Evolutionary conservation across 2,113 vertebrate species (phyloP).

Genomic region (Eptesicus fuscus): DNA sequence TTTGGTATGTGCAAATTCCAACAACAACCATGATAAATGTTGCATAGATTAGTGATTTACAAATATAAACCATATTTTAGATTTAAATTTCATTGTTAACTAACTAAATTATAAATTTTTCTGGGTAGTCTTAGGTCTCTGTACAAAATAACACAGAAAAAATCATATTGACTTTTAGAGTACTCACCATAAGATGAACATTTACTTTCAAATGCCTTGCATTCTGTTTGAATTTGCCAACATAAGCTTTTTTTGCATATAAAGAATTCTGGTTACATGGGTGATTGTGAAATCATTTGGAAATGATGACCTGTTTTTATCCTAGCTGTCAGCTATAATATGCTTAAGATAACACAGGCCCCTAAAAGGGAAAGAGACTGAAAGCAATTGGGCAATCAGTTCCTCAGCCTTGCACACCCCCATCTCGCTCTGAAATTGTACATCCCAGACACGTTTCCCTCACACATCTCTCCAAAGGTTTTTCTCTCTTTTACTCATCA

Average conservation of each 20-base stretch:
- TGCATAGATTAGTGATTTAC: constrained; percentile 21
- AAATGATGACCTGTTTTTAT: constrained; percentile 59
- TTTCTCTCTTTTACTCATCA: background rate
- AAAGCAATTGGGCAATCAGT: constrained; percentile 60
- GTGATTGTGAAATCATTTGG: constrained; percentile 63
- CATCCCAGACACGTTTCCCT: background rate
- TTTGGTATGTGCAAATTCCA: constrained; percentile 25
- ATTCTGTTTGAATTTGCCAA: background rate
- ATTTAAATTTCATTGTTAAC: constrained; percentile 2
- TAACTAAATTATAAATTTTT: constrained; percentile 6
- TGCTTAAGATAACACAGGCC: constrained; percentile 24
- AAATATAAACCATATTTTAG: background rate
- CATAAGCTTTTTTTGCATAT: constrained; percentile 28
- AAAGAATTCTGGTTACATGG: constrained; percentile 29
- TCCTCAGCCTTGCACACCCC: background rate
- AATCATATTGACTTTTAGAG: background rate
- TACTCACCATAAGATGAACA: background rate
- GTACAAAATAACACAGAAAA: background rate
- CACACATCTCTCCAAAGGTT: background rate
- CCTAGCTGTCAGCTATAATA: constrained; percentile 49
- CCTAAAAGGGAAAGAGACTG: constrained; percentile 58
- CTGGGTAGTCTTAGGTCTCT: background rate
- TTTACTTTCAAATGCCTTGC: background rate
- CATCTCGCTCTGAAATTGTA: background rate
- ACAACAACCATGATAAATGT: constrained; percentile 19